Percentiles rank a stretch among this genome's conserved stretches.
These are phyloP conservation scores for Drosophila ananassae DNA, from an alignment of 1,140 invertebrate genomes.

Conservation along the genomic window DNA sequence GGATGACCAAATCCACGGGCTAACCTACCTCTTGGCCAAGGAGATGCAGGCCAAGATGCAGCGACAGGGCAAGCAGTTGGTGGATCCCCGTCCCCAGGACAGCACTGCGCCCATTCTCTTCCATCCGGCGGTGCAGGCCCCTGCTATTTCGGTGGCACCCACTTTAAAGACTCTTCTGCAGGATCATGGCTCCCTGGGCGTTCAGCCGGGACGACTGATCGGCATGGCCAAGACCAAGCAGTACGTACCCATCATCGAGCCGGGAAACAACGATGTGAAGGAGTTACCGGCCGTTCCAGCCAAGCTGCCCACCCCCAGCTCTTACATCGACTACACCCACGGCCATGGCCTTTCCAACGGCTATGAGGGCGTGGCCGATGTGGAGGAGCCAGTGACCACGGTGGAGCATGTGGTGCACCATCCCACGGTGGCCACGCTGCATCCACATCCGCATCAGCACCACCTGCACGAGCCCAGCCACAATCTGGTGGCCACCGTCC, in stretches of 20 bases:
- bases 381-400: constrained; percentile 39
- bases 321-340: constrained; percentile 64
- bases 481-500: constrained; percentile 38
- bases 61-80: constrained; percentile 61
- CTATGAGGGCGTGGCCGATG: constrained; percentile 59
- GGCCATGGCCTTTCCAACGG: constrained; percentile 72
- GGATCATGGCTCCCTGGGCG: constrained; percentile 45
- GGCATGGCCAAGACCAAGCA: constrained; percentile 75
- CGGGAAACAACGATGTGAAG: constrained; percentile 63
- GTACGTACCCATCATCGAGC: constrained; percentile 77
- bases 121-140: constrained; percentile 38
- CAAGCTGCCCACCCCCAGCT: constrained; percentile 63
- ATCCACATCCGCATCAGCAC: constrained; percentile 1
- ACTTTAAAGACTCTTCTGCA: constrained; percentile 19
- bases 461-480: constrained; percentile 19
- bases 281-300: constrained; percentile 24
- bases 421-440: constrained; percentile 42
- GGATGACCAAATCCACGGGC: constrained; percentile 79
- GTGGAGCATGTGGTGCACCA: constrained; percentile 71
- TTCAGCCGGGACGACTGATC: constrained; percentile 65
- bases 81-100: constrained; percentile 66
- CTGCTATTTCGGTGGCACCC: background rate
- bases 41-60: constrained; percentile 80
- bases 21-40: constrained; percentile 78
- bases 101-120: constrained; percentile 75